phyloP scores from a whole-genome alignment of 1,140 invertebrate genomes.

The Heliconius congener region DNA sequence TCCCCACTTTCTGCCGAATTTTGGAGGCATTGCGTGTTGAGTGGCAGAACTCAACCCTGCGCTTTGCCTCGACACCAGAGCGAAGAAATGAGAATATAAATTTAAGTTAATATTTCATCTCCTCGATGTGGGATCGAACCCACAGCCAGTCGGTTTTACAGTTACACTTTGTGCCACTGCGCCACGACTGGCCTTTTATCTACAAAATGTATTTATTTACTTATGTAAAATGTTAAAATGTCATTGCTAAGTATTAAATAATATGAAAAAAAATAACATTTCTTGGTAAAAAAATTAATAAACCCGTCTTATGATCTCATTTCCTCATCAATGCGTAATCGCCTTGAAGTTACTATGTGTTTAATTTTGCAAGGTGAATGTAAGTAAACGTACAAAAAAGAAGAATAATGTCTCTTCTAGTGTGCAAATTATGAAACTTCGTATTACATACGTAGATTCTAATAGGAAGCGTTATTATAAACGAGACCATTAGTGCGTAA shows the following conservation, averaged over 20 bases:
- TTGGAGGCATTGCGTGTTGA: no score
- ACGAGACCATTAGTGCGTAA: slow-evolving; percentile 42
- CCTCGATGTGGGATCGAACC: no score
- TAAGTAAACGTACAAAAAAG: slow-evolving; percentile 38
- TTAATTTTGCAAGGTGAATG: slow-evolving; percentile 45
- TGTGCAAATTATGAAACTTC: not conserved
- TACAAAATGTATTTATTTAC: not conserved
- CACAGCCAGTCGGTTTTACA: no score
- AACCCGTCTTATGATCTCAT: slow-evolving; percentile 39
- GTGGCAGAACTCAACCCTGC: no score
- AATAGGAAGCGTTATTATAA: not conserved
- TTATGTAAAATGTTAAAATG: not conserved
- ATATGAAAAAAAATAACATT: not conserved
- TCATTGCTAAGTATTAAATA: not conserved
- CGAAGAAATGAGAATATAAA: no score
- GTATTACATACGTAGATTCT: not conserved
- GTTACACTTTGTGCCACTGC: no score
- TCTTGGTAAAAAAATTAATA: slow-evolving; percentile 4
- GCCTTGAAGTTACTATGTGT: slow-evolving; percentile 37
- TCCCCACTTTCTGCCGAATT: no score
- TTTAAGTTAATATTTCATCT: no score
- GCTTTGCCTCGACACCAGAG: no score
- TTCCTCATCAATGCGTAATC: slow-evolving; percentile 42
- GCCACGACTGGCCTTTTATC: no score
- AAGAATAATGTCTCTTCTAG: not conserved